phyloP scores from a whole-genome alignment of 2,888 invertebrate species.

The Galeopsomyia nigrocyanea region DNA sequence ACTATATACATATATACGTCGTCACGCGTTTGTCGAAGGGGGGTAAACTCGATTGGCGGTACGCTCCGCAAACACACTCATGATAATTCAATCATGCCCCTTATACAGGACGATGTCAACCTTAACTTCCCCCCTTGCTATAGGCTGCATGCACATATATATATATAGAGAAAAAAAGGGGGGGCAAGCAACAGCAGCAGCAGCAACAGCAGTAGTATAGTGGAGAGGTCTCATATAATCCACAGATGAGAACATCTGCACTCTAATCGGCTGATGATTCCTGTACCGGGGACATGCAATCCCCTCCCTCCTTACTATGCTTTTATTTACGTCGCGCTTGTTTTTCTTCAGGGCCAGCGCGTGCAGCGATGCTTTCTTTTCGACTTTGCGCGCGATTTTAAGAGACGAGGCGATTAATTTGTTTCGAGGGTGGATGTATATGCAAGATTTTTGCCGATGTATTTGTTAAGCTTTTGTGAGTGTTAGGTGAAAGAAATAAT shows the following conservation, averaged over 20 bases:
- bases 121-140: neutral
- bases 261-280: slow-evolving; percentile 67
- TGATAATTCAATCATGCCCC: slow-evolving; percentile 68
- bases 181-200: slow-evolving; percentile 28
- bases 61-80: slow-evolving; percentile 68
- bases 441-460: too few relatives aligned
- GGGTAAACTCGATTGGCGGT: slow-evolving; percentile 67
- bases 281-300: slow-evolving; percentile 46
- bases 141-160: too few relatives aligned
- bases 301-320: slow-evolving; percentile 25
- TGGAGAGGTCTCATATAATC: slow-evolving; percentile 60
- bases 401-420: too few relatives aligned
- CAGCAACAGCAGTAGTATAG: neutral
- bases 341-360: neutral
- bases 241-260: slow-evolving; percentile 67
- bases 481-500: too few relatives aligned
- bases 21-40: slow-evolving; percentile 17
- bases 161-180: neutral
- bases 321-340: neutral
- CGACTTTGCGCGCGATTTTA: too few relatives aligned
- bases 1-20: too few relatives aligned
- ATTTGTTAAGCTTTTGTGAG: too few relatives aligned
- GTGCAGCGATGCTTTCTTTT: neutral
- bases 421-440: too few relatives aligned
- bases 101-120: slow-evolving; percentile 5